Evolutionary conservation across 2,888 invertebrate genomes (phyloP).

Genomic region (Osedax fenrisi): DNA sequence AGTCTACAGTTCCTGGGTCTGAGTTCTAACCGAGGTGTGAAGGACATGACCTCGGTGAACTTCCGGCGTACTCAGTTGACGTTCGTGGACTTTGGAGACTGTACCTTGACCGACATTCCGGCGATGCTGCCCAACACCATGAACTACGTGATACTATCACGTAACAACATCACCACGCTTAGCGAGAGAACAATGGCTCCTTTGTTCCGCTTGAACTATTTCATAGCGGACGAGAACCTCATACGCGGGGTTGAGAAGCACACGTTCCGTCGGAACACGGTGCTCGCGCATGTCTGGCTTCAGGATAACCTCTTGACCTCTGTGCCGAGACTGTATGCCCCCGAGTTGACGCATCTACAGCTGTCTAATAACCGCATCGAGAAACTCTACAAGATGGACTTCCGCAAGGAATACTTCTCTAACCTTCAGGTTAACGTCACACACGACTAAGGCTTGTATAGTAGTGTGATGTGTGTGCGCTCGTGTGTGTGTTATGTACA

Average conservation of each 20-base stretch:
- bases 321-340: not conserved
- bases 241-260: not conserved
- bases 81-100: not conserved
- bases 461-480: too few species aligned
- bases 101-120: not conserved
- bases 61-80: too few species aligned
- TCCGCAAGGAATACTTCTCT: not conserved
- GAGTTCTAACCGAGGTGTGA: too few species aligned
- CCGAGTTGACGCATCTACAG: not conserved
- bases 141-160: conserved; percentile 35
- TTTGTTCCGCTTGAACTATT: not conserved
- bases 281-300: not conserved
- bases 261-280: not conserved
- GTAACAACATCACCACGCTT: conserved; percentile 35
- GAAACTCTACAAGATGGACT: not conserved
- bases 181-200: not conserved
- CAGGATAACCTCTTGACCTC: not conserved
- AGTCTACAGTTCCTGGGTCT: too few species aligned
- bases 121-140: conserved; percentile 35
- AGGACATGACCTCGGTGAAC: too few species aligned
- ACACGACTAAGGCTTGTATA: too few species aligned
- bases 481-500: too few species aligned
- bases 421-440: too few species aligned
- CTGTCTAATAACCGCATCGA: not conserved
- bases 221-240: not conserved